Base-by-base conservation (phyloP, 2,797 vertebrate species). In the Chelonia mydas region DNA sequence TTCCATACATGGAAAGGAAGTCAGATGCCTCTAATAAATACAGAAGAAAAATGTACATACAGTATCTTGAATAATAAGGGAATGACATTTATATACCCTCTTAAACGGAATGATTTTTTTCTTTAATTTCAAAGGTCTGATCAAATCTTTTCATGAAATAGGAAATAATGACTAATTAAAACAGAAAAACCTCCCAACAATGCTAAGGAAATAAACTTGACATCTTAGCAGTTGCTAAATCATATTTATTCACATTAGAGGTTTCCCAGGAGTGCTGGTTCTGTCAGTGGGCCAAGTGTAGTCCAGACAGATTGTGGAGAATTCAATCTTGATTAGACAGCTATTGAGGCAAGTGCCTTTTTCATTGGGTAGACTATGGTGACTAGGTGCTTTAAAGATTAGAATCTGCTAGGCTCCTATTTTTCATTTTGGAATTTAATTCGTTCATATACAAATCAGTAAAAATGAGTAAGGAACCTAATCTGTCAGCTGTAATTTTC, bases 291-390 rank as follows among this genome's bases (percentile, higher is more conserved):
- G 80, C 74, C 72, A 28, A 47, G 50, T 83, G 15, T 50, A 77
- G 54, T 37, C 54, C 27, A 54, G 10, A 68, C 19, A 81, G 92
- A 89, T 16, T 61, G 8, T 76, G 33, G 78, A 45, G 51, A 83
- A 59, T 94, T 95, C 59, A 57, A 19, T 77, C 6, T 87, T 94
- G 41, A 91, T 92, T 33, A 91, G 28, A 80, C 89, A 51, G 4
- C 47, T 86, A n/a, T 72, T 2, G 31, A 76, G 84, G 59, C 37
- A 50, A 6, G 33, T 81, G 15, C 57, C 79, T 5, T 76, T 86
- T 86, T 17, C 33, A 89, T 84, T 84, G 68, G 15, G 33, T n/a
- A 74, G 11, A 11, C 2, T 37, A 16, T 55, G 6, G n/a, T 82
- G n/a, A 45, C 51, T 37, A 53, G n/a, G 41, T 55, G 16, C 21